These are phyloP conservation scores for Phylloscopus whistleri DNA, from an alignment of 2,113 vertebrate species.

Conservation along the genomic window DNA sequence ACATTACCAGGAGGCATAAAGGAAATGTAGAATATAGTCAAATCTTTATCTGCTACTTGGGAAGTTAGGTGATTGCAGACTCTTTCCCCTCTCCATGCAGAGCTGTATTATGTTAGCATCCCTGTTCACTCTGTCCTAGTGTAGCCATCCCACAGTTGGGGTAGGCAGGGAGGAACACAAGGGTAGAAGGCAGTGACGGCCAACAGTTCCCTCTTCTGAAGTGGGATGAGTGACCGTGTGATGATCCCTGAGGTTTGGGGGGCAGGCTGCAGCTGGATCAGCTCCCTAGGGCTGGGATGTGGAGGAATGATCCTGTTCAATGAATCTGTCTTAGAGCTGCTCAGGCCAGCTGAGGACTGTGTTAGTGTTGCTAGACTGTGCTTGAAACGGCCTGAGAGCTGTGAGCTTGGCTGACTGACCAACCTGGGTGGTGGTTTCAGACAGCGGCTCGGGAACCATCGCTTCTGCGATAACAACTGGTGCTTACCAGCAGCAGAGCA, in stretches of 20 bases:
- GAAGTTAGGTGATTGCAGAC: background rate
- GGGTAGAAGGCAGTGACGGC: background rate
- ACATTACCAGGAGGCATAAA: background rate
- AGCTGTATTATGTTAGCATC: background rate
- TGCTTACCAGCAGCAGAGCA: background rate
- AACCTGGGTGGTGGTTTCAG: background rate
- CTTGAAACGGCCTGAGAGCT: background rate
- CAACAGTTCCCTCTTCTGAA: background rate
- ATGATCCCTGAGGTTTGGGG: background rate
- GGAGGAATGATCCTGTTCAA: background rate
- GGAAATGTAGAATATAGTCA: background rate
- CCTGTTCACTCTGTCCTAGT: background rate
- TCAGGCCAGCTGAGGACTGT: background rate
- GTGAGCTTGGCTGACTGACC: background rate
- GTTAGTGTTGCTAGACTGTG: background rate
- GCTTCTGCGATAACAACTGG: background rate
- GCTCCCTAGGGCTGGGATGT: background rate
- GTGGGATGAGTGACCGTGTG: background rate
- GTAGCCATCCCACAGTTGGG: background rate
- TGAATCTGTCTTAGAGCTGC: background rate
- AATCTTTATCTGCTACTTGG: background rate
- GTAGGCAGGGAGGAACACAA: background rate
- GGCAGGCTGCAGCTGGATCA: background rate
- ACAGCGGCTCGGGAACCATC: accelerated
- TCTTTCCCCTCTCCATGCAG: background rate